These are phyloP conservation scores for Platyrinchus mystaceus DNA, from an alignment of 2,797 vertebrate species.

Conservation along the genomic window DNA sequence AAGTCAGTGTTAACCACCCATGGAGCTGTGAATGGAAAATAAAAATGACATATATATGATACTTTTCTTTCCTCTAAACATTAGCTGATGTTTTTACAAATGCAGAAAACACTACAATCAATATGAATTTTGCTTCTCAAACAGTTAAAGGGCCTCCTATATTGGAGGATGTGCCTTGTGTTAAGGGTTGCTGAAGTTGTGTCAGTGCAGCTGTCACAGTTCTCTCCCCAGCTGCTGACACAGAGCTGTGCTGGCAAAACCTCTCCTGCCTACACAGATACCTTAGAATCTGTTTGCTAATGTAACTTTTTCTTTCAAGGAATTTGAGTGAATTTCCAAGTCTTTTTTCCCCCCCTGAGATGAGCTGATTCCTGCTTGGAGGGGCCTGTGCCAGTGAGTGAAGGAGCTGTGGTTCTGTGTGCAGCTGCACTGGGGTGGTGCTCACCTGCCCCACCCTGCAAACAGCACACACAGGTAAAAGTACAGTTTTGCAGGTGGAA, in stretches of 20 bases:
- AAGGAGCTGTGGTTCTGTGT: accelerated
- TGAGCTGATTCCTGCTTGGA: not conserved
- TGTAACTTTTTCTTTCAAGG: not conserved
- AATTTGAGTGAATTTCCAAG: not conserved
- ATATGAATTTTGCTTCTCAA: not conserved
- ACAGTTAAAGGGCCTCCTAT: accelerated
- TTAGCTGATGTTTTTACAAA: not conserved
- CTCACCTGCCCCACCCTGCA: not conserved
- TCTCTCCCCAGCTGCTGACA: not conserved
- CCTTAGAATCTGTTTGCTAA: not conserved
- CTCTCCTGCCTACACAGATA: not conserved
- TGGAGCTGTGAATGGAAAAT: not conserved
- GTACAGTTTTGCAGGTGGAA: not conserved
- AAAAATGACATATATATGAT: not conserved
- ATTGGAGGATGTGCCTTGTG: not conserved
- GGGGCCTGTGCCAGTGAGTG: not conserved
- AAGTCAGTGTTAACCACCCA: not conserved
- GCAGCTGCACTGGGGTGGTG: not conserved
- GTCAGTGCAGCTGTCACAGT: not conserved
- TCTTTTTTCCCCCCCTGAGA: not conserved
- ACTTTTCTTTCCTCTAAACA: not conserved
- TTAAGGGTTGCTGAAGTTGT: accelerated
- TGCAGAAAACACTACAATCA: not conserved
- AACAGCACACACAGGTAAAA: not conserved
- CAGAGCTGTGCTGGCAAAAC: not conserved